Percentiles rank a stretch among this genome's conserved stretches.
Evolutionary conservation across 2,113 vertebrate genomes (phyloP).

Genomic region (Hippocampus zosterae): DNA sequence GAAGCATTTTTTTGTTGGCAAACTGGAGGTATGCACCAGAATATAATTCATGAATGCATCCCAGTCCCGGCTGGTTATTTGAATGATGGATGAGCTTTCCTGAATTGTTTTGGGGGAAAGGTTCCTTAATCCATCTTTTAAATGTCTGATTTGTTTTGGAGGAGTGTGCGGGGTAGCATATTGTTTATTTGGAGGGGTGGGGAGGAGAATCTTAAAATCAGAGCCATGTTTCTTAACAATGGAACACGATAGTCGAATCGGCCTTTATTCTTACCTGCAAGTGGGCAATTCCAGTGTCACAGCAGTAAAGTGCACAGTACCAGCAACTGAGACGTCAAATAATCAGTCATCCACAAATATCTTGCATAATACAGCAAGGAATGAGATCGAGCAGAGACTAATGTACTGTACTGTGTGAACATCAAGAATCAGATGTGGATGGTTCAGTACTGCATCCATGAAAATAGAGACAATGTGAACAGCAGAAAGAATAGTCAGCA

Average conservation of each 20-base stretch:
- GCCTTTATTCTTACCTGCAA: neutral
- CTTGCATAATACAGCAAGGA: neutral
- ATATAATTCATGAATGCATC: conserved; percentile 21
- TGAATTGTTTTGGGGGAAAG: conserved; percentile 20
- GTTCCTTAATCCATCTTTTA: conserved; percentile 5
- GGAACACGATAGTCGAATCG: neutral
- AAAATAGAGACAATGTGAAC: too few relatives aligned
- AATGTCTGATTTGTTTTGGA: conserved; percentile 5
- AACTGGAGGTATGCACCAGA: conserved; percentile 42
- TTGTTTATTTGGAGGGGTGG: neutral
- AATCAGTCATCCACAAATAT: neutral
- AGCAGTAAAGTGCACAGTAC: neutral
- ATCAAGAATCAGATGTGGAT: too few relatives aligned
- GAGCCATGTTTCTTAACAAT: neutral
- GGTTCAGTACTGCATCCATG: too few relatives aligned
- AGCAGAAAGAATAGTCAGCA: too few relatives aligned
- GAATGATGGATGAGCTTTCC: conserved; percentile 23
- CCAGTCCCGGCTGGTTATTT: conserved; percentile 22
- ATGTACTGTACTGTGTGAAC: too few relatives aligned
- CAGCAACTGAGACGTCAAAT: neutral
- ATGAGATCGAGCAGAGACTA: neutral
- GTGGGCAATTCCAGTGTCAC: neutral
- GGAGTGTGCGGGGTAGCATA: neutral
- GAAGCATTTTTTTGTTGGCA: conserved; percentile 25
- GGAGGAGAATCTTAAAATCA: neutral